Percentiles rank a stretch among this genome's conserved stretches.
These are phyloP conservation scores for Blastobasis lacticolella DNA, from an alignment of 2,888 invertebrate species.

Conservation along the genomic window DNA sequence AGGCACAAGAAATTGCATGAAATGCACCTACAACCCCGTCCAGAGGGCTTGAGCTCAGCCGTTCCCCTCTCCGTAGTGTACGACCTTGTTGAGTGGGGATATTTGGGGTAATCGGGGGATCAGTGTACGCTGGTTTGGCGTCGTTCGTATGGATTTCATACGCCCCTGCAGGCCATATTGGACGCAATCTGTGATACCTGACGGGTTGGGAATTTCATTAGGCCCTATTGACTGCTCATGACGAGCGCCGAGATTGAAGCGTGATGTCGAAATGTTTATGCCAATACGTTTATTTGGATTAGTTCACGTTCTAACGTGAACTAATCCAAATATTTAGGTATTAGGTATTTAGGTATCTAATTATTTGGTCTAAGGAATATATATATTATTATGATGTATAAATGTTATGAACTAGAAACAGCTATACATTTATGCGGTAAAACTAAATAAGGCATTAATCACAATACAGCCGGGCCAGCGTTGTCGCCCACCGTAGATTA, in stretches of 20 bases:
- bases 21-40: constrained; percentile 41
- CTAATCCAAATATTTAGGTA: too few relatives aligned
- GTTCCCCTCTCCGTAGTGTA: too few relatives aligned
- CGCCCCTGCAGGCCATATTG: constrained; percentile 57
- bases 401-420: background rate
- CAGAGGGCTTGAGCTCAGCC: too few relatives aligned
- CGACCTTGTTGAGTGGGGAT: too few relatives aligned
- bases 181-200: constrained; percentile 66
- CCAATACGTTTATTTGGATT: constrained; percentile 3
- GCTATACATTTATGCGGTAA: background rate
- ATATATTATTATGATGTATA: too few relatives aligned
- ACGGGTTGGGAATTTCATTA: constrained; percentile 64
- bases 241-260: constrained; percentile 39
- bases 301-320: too few relatives aligned
- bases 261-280: constrained; percentile 21
- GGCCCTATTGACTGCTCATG: constrained; percentile 52
- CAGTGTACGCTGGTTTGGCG: constrained; percentile 31
- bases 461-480: too few relatives aligned
- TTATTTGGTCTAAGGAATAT: too few relatives aligned
- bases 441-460: too few relatives aligned
- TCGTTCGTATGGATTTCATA: constrained; percentile 37
- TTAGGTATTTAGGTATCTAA: too few relatives aligned
- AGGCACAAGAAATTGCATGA: constrained; percentile 67
- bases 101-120: constrained; percentile 13
- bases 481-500: too few relatives aligned